A percentile compares a stretch with the other conserved stretches of the same genome.
These are phyloP conservation scores for Microplitis manilae DNA, from an alignment of 2,888 invertebrate species.

Conservation along the genomic window DNA sequence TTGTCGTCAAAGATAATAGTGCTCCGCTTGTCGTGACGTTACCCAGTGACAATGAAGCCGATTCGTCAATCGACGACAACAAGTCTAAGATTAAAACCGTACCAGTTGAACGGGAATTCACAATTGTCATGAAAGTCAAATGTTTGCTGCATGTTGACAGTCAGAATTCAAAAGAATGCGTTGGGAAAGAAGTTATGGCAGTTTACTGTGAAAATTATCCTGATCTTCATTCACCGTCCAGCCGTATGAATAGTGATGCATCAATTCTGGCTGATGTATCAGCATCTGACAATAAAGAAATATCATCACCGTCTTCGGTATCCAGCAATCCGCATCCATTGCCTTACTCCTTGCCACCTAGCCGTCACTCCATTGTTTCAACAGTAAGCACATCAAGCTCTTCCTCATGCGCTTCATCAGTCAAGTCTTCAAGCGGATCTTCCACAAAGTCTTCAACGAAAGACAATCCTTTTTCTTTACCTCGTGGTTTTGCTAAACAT, in stretches of 20 bases:
- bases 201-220: slow-evolving; percentile 58
- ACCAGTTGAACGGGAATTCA: slow-evolving; percentile 61
- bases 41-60: slow-evolving; percentile 63
- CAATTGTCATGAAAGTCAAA: slow-evolving; percentile 60
- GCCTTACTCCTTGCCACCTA: slow-evolving; percentile 49
- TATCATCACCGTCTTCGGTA: slow-evolving; percentile 63
- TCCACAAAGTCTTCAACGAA: slow-evolving; percentile 28
- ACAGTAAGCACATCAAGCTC: slow-evolving; percentile 63
- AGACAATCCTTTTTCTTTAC: slow-evolving; percentile 56
- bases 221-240: slow-evolving; percentile 44
- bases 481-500: slow-evolving; percentile 59
- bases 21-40: slow-evolving; percentile 53
- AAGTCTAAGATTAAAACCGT: slow-evolving; percentile 52
- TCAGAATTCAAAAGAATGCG: slow-evolving; percentile 60
- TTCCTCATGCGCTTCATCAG: slow-evolving; percentile 61
- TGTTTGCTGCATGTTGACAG: slow-evolving; percentile 60
- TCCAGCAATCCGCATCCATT: slow-evolving; percentile 60
- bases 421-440: slow-evolving; percentile 55
- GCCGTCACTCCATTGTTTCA: slow-evolving; percentile 62
- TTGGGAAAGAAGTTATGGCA: slow-evolving; percentile 58
- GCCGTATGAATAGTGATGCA: slow-evolving; percentile 56
- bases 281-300: slow-evolving; percentile 63
- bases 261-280: slow-evolving; percentile 62
- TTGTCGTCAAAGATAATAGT: slow-evolving; percentile 39
- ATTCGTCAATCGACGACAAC: slow-evolving; percentile 55